These are phyloP conservation scores for Ochropleura leucogaster DNA, from an alignment of 2,888 invertebrate species.

Conservation along the genomic window DNA sequence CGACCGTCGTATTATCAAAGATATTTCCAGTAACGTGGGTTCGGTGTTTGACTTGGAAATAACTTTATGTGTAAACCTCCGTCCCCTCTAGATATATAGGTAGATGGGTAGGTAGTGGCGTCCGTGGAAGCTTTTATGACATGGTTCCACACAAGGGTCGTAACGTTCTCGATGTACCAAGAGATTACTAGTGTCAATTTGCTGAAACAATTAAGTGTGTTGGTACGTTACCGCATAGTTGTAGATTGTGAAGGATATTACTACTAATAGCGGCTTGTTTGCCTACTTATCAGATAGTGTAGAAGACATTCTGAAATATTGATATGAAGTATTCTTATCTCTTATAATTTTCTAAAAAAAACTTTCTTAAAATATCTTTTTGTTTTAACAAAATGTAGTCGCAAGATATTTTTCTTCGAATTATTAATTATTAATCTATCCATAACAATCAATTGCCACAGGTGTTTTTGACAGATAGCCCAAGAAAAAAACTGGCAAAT, in stretches of 20 bases:
- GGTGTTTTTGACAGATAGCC: not conserved
- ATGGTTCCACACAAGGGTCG: conserved; percentile 49
- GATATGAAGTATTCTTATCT: not conserved
- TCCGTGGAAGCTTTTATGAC: conserved; percentile 56
- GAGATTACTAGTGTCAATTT: conserved; percentile 52
- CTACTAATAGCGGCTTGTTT: not conserved
- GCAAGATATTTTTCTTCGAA: too few species aligned
- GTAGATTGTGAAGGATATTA: not conserved
- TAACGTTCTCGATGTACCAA: conserved; percentile 36
- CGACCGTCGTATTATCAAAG: conserved; percentile 44
- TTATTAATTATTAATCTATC: too few species aligned
- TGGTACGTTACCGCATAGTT: conserved; percentile 1
- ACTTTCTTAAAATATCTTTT: too few species aligned
- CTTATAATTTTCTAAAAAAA: too few species aligned
- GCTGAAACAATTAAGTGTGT: conserved; percentile 42
- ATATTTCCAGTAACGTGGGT: conserved; percentile 52
- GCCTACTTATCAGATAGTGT: not conserved
- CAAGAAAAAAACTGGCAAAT: not conserved
- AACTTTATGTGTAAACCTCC: conserved; percentile 50
- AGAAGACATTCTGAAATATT: not conserved
- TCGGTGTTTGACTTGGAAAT: conserved; percentile 52
- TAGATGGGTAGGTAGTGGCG: not conserved
- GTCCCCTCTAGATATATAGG: not conserved
- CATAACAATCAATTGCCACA: not conserved
- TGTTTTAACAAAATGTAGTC: too few species aligned